Conservation (phyloP, 2,888 invertebrate genomes). For the Nephrotoma appendiculata region DNA sequence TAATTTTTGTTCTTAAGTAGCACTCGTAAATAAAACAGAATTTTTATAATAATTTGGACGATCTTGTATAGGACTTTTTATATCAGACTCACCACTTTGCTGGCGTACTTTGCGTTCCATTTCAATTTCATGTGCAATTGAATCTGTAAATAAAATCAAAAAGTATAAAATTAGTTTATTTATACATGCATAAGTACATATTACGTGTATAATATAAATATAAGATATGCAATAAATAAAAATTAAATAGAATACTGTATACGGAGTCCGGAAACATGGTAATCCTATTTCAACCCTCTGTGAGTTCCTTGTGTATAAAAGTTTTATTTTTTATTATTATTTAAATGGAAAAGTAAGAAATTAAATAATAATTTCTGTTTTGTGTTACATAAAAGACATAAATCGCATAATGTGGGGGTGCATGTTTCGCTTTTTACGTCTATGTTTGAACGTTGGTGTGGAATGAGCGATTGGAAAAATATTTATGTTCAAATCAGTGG, state of each 20-base stretch:
- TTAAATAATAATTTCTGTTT: neutral
- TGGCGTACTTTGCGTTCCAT: conserved; percentile 75
- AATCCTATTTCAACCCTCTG: neutral
- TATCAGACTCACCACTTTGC: conserved; percentile 64
- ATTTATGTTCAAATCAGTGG: neutral
- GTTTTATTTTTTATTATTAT: neutral
- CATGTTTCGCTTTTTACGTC: neutral
- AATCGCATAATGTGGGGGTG: neutral
- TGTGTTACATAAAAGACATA: neutral
- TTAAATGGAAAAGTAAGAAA: neutral
- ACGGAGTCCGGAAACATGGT: neutral
- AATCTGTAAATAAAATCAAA: conserved; percentile 40
- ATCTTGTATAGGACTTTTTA: conserved; percentile 74
- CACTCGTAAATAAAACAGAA: conserved; percentile 78
- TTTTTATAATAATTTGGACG: conserved; percentile 75
- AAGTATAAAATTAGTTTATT: neutral
- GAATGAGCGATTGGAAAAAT: neutral
- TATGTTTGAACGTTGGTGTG: neutral
- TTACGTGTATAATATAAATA: neutral
- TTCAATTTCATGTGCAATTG: conserved; percentile 73
- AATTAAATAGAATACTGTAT: neutral
- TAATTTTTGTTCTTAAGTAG: conserved; percentile 41
- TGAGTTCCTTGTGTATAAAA: neutral
- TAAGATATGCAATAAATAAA: neutral
- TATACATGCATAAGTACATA: neutral